Evolutionary conservation across 2,797 vertebrate genomes (phyloP), one percentile per base, ranked within the genome.

Genomic region (Characodon lateralis): DNA sequence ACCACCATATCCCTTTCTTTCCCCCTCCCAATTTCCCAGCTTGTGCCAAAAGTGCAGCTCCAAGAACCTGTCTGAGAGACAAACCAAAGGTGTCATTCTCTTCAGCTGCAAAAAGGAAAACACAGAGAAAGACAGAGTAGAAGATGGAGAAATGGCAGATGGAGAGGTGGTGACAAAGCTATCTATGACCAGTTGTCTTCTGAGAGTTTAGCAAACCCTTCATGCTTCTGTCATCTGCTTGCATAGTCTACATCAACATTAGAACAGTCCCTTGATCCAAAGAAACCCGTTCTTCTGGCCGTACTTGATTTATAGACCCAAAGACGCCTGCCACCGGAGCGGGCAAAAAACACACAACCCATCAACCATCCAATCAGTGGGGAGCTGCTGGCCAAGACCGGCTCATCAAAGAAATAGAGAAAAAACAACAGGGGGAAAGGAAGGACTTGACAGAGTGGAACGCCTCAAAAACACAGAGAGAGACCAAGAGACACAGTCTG

Each of bases 301-400:
- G 90, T 89, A 84, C 86, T 87, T 90, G 85, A 87, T 91, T 90
- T 90, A 87, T 87, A 88, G 87, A 92, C 86, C 91, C 89, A 80
- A 85, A 70, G 82, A 85, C 58, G 83, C 88, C 76, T 71, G 74
- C 89, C 83, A 85, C 78, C 84, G 86, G 87, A 87, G 78, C 80
- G 76, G 79, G 86, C 72, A 77, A 91, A 70, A 91, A 91, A 92
- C 88, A 90, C 91, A 92, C 91, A 85, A 92, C 91, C 85, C 90
- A 94, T 94, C 91, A 89, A 93, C 92, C 87, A 79, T 70, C 89
- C 89, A 93, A 93, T 94, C 93, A 92, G 92, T 91, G 84, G 85
- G 81, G 88, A 92, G 89, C 91, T 88, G 92, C 87, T 59, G 83
- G 86, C 83, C 71, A 71, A 88, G 84, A 83, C 85, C 80, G 80